A percentile compares a stretch with the other conserved stretches of the same genome.
phyloP scores from a whole-genome alignment of 2,113 vertebrate genomes.

The Leiothrix lutea region DNA sequence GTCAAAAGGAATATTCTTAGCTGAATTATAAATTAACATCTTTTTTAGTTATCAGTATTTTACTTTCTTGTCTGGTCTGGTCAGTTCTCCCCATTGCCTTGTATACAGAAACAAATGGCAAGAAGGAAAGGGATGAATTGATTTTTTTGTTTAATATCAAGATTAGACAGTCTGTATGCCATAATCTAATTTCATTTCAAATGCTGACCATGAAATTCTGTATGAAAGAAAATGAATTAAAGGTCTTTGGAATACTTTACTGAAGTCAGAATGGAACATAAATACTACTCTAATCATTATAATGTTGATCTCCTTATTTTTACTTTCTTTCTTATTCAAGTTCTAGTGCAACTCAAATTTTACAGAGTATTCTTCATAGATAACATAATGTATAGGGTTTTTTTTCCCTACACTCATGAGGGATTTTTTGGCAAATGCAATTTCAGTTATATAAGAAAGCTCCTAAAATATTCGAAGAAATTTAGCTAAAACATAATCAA shows the following conservation, averaged over 20 bases:
- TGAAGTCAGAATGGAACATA: neutral
- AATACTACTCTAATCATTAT: neutral
- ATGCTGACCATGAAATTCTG: neutral
- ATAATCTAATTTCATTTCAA: neutral
- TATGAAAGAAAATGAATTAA: neutral
- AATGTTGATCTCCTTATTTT: neutral
- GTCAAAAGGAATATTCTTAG: neutral
- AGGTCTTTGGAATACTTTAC: neutral
- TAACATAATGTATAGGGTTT: rapidly evolving
- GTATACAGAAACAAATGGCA: neutral
- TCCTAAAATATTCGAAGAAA: neutral
- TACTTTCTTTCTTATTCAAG: neutral
- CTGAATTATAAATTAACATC: neutral
- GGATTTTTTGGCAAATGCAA: neutral
- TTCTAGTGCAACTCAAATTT: neutral
- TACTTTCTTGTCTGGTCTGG: neutral
- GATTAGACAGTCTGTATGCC: no score
- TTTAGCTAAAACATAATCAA: neutral
- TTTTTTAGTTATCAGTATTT: neutral
- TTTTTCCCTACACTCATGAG: neutral
- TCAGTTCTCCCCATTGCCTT: neutral
- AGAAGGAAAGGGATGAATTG: neutral
- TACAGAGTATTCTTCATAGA: neutral
- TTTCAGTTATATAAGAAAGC: neutral
- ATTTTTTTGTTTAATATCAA: neutral